A percentile compares a stretch with the other conserved stretches of the same genome.
Evolutionary conservation across 2,113 vertebrate genomes (phyloP).

Genomic region (Forbesichthys agassizii): DNA sequence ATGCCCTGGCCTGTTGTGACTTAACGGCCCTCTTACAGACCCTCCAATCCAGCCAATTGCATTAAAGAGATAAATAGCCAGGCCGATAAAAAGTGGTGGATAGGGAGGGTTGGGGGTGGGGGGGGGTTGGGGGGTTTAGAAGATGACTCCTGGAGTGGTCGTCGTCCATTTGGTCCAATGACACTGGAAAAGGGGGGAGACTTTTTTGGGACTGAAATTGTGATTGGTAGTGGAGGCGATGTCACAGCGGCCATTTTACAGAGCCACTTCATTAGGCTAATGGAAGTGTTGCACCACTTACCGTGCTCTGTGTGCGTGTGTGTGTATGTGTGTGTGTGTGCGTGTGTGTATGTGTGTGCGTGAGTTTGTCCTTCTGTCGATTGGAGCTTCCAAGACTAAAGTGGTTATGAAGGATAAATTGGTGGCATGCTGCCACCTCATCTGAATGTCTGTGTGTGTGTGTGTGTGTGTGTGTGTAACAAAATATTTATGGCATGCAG

Average conservation of each 20-base stretch:
- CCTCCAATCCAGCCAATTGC: conserved; percentile 70
- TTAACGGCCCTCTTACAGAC: conserved; percentile 55
- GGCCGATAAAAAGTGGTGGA: no score
- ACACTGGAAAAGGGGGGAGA: conserved; percentile 27
- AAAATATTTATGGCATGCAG: conserved; percentile 22
- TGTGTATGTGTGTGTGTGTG: conserved; percentile 11
- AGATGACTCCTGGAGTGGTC: no score
- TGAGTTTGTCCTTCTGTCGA: conserved; percentile 55
- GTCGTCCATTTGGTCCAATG: no score
- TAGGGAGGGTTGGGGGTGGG: background rate
- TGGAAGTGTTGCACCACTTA: conserved; percentile 68
- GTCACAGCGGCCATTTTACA: conserved; percentile 75
- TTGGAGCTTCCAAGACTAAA: conserved; percentile 68
- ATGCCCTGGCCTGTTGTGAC: conserved; percentile 47
- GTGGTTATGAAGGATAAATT: conserved; percentile 73
- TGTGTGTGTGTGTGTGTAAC: background rate
- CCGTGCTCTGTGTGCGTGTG: conserved; percentile 31
- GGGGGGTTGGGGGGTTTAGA: background rate
- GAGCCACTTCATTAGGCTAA: conserved; percentile 78
- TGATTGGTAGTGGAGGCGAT: conserved; percentile 71
- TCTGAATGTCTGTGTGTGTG: conserved; percentile 15
- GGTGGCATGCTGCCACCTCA: conserved; percentile 65
- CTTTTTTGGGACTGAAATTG: conserved; percentile 71
- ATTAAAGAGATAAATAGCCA: conserved; percentile 76
- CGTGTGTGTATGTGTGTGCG: conserved; percentile 5